phyloP scores from a whole-genome alignment of 2,797 vertebrate genomes.

The Crenichthys baileyi region DNA sequence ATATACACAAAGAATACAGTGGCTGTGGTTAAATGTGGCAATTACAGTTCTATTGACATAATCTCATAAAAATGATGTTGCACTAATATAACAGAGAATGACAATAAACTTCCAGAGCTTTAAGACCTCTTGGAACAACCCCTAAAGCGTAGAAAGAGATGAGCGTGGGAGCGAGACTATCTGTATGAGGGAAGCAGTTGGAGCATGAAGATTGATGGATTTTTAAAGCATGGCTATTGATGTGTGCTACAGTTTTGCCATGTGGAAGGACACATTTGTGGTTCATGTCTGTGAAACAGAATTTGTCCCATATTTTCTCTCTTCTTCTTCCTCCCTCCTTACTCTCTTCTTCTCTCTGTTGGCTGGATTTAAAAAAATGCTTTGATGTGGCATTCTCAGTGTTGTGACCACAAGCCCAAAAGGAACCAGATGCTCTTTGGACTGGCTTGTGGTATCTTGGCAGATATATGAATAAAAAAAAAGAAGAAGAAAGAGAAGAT shows the following conservation, averaged over 20 bases:
- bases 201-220: constrained; percentile 65
- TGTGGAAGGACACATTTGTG: constrained; percentile 74
- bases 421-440: constrained; percentile 76
- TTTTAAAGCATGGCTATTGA: constrained; percentile 56
- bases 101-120: constrained; percentile 35
- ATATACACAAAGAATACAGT: not conserved
- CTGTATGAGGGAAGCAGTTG: constrained; percentile 54
- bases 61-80: constrained; percentile 31
- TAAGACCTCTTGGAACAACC: constrained; percentile 26
- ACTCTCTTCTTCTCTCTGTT: constrained; percentile 59
- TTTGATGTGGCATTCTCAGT: constrained; percentile 82
- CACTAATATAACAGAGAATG: constrained; percentile 37
- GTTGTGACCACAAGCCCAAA: constrained; percentile 77
- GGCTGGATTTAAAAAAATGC: constrained; percentile 56
- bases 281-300: constrained; percentile 62
- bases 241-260: constrained; percentile 69
- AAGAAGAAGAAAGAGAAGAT: constrained; percentile 24
- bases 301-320: constrained; percentile 76
- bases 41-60: constrained; percentile 21
- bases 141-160: constrained; percentile 28
- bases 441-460: constrained; percentile 66
- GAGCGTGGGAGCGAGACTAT: constrained; percentile 69
- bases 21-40: constrained; percentile 6
- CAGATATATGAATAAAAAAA: constrained; percentile 29
- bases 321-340: constrained; percentile 61